A percentile compares a stretch with the other conserved stretches of the same genome.
phyloP scores from a whole-genome alignment of 2,888 invertebrate species.

The Aphodius sticticus region DNA sequence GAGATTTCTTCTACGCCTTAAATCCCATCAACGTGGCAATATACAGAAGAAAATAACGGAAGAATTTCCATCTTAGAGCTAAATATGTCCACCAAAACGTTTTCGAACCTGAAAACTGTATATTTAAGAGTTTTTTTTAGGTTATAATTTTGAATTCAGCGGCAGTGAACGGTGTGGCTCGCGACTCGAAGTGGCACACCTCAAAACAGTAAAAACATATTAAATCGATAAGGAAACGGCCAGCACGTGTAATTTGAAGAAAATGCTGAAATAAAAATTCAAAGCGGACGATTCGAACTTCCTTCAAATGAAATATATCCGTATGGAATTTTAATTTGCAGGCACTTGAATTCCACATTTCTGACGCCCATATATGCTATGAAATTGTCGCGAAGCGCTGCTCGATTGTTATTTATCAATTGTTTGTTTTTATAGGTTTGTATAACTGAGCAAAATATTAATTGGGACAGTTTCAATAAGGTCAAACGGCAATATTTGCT shows the following conservation, averaged over 20 bases:
- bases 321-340: neutral
- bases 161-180: neutral
- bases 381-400: neutral
- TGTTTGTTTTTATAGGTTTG: neutral
- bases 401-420: neutral
- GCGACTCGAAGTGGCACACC: neutral
- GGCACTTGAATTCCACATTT: neutral
- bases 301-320: conserved; percentile 4
- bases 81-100: too few species aligned
- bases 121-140: neutral
- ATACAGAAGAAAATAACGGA: too few species aligned
- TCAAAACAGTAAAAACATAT: neutral
- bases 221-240: neutral
- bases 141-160: neutral
- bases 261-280: conserved; percentile 4
- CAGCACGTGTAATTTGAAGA: neutral
- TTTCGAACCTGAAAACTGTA: too few species aligned
- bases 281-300: neutral
- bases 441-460: neutral
- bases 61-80: too few species aligned
- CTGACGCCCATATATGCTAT: neutral
- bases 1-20: too few species aligned
- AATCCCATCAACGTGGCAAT: too few species aligned
- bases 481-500: neutral
- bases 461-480: neutral